phyloP scores from a whole-genome alignment of 2,797 vertebrate genomes.

The Distichodus sexfasciatus region DNA sequence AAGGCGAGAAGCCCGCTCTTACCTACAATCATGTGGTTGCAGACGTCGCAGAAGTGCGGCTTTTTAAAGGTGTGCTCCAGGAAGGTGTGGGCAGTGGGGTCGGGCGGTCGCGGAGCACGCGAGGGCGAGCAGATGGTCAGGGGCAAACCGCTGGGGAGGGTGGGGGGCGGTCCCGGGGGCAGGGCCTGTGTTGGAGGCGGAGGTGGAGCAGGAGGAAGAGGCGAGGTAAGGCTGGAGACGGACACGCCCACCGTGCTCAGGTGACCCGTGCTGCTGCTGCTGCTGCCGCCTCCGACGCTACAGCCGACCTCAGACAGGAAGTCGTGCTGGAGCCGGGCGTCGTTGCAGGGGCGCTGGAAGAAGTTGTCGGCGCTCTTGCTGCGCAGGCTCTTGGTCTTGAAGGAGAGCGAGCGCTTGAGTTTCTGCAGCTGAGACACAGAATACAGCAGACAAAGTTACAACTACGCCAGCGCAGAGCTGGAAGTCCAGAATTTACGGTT shows the following conservation, averaged over 20 bases:
- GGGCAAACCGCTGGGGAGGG: conserved; percentile 69
- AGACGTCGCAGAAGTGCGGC: conserved; percentile 96
- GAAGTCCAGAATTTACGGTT: too few species aligned
- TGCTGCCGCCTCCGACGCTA: too few species aligned
- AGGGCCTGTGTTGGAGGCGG: conserved; percentile 62
- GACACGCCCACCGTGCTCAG: conserved; percentile 73
- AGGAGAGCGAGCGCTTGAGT: conserved; percentile 94
- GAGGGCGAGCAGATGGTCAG: conserved; percentile 80
- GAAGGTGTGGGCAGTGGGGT: conserved; percentile 86
- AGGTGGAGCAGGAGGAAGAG: too few species aligned
- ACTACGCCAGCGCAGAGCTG: background rate
- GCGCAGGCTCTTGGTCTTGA: conserved; percentile 96
- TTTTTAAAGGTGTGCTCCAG: conserved; percentile 99
- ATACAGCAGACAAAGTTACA: background rate
- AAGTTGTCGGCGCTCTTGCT: conserved; percentile 99
- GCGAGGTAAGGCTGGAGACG: too few species aligned
- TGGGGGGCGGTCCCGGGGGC: conserved; percentile 70
- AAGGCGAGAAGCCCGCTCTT: conserved; percentile 62
- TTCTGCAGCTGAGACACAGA: conserved; percentile 83
- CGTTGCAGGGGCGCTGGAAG: conserved; percentile 84
- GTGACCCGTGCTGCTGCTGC: conserved; percentile 81
- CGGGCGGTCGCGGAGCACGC: conserved; percentile 74
- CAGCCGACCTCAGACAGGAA: conserved; percentile 81
- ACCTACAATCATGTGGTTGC: conserved; percentile 99
- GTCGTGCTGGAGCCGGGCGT: conserved; percentile 81